Conservation (phyloP, 1,140 invertebrate genomes). For the Tetramorium simillimum region DNA sequence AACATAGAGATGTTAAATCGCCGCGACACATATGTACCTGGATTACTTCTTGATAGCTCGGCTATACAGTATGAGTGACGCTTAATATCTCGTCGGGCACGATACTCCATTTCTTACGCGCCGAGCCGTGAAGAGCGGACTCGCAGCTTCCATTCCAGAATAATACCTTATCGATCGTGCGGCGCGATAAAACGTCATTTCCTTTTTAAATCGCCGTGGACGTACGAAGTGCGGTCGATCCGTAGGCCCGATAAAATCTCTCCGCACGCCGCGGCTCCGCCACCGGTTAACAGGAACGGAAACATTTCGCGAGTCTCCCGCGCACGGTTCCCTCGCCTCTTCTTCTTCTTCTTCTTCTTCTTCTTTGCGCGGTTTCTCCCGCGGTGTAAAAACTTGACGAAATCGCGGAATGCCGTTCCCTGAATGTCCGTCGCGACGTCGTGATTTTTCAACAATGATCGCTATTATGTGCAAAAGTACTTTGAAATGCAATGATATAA, state of each 20-base stretch:
- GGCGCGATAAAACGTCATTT: slow-evolving; percentile 64
- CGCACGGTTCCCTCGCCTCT: background rate
- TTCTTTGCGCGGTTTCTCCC: slow-evolving; percentile 39
- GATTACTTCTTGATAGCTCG: slow-evolving; percentile 31
- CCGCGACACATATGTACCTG: slow-evolving; percentile 25
- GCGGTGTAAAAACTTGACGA: slow-evolving; percentile 69
- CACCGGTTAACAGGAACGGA: slow-evolving; percentile 61
- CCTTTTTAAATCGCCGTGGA: slow-evolving; percentile 70
- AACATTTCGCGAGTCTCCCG: slow-evolving; percentile 63
- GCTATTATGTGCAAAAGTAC: background rate
- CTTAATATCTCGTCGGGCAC: slow-evolving; percentile 59
- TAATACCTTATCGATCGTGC: slow-evolving; percentile 66
- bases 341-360: slow-evolving; percentile 28
- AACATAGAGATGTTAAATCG: slow-evolving; percentile 45
- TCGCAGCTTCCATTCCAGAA: slow-evolving; percentile 58
- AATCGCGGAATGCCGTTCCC: slow-evolving; percentile 70
- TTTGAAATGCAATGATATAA: background rate
- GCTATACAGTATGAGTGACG: slow-evolving; percentile 31
- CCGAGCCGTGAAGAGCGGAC: slow-evolving; percentile 42
- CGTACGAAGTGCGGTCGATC: slow-evolving; percentile 67
- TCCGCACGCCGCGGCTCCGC: slow-evolving; percentile 34
- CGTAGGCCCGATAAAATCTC: slow-evolving; percentile 50
- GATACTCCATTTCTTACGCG: slow-evolving; percentile 57
- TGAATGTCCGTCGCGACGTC: slow-evolving; percentile 2
- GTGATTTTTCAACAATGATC: slow-evolving; percentile 57